phyloP scores from a whole-genome alignment of 2,888 invertebrate genomes.

The Cheilosia vernalis region DNA sequence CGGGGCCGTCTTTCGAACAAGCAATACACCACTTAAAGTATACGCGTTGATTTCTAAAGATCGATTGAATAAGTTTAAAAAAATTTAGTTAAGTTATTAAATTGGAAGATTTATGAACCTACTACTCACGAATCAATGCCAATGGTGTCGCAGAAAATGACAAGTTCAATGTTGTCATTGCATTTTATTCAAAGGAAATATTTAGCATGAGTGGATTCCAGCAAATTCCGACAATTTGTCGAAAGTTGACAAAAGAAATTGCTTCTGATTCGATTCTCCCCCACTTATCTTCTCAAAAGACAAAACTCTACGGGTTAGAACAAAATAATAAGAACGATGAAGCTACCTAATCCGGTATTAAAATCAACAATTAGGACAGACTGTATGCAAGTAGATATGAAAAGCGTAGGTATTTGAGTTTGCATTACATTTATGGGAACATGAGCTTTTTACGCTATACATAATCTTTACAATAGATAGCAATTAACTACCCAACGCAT shows the following conservation, averaged over 20 bases:
- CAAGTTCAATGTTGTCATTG: no score
- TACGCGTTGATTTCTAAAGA: no score
- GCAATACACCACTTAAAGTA: no score
- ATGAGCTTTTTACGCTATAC: constrained; percentile 53
- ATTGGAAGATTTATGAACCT: no score
- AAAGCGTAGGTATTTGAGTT: constrained; percentile 14
- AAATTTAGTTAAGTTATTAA: no score
- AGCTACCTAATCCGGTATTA: constrained; percentile 33
- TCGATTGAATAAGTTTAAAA: no score
- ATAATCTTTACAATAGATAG: constrained; percentile 61
- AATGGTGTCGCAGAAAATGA: no score
- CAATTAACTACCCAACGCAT: constrained; percentile 41
- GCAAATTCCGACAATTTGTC: constrained; percentile 49
- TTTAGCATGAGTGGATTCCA: neutral
- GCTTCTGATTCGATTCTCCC: constrained; percentile 25
- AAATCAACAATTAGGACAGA: constrained; percentile 47
- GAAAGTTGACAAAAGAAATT: constrained; percentile 50
- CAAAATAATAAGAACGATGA: constrained; percentile 11
- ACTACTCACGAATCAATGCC: no score
- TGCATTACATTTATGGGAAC: constrained; percentile 53
- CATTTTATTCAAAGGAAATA: no score
- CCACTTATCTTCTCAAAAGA: constrained; percentile 1
- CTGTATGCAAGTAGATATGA: neutral
- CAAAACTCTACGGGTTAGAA: constrained; percentile 5
- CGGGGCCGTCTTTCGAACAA: no score